These are phyloP conservation scores for Agriopis marginaria DNA, from an alignment of 2,888 invertebrate species.

Conservation along the genomic window DNA sequence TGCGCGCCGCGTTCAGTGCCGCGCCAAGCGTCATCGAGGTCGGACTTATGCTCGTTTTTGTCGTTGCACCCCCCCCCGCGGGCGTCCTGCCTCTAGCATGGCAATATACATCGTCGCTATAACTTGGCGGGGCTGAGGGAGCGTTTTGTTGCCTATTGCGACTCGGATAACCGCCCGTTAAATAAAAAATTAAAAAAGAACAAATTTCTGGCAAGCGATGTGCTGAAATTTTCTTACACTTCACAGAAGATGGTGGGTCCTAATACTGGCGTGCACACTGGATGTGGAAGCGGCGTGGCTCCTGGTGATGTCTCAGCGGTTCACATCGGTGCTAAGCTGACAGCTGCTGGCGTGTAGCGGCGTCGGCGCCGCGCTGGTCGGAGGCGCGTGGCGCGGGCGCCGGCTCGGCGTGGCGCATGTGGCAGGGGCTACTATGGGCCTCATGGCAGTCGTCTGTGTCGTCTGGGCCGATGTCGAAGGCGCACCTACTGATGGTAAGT, in stretches of 20 bases:
- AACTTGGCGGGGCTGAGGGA: too few relatives aligned
- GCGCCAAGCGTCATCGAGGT: too few relatives aligned
- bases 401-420: conserved; percentile 92
- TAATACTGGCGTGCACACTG: conserved; percentile 91
- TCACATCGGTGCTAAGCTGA: conserved; percentile 84
- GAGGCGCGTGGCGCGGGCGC: conserved; percentile 91
- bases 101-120: too few relatives aligned
- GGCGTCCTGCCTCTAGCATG: too few relatives aligned
- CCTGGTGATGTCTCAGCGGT: conserved; percentile 91
- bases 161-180: too few relatives aligned
- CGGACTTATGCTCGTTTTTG: too few relatives aligned
- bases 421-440: conserved; percentile 91
- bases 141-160: too few relatives aligned
- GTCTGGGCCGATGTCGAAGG: conserved; percentile 94
- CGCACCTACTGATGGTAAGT: conserved; percentile 87
- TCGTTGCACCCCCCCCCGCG: too few relatives aligned
- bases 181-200: too few relatives aligned
- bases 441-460: conserved; percentile 93
- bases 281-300: conserved; percentile 96
- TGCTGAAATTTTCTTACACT: too few relatives aligned
- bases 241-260: conserved; percentile 87
- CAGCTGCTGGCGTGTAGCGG: conserved; percentile 95
- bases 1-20: too few relatives aligned
- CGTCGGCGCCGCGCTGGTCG: conserved; percentile 93
- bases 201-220: too few relatives aligned